These are phyloP conservation scores for Chaenogobius annularis DNA, from an alignment of 2,113 vertebrate genomes.

Conservation along the genomic window DNA sequence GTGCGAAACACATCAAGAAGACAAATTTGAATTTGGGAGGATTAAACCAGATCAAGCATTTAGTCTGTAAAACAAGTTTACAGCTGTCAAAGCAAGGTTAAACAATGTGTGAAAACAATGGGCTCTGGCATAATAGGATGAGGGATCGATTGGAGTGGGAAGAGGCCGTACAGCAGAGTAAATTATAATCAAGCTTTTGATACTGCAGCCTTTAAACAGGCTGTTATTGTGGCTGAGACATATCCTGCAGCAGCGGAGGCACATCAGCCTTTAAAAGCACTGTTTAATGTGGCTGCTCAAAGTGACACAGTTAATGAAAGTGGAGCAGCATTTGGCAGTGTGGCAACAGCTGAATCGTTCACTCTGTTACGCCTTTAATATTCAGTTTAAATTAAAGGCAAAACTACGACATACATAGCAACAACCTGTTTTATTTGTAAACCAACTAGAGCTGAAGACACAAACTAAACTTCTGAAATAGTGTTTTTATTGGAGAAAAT, in stretches of 20 bases:
- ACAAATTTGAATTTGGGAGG: constrained; percentile 25
- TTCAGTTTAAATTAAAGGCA: background rate
- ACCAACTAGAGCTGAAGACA: constrained; percentile 9
- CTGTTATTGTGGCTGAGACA: constrained; percentile 26
- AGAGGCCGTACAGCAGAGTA: constrained; percentile 45
- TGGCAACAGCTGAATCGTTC: background rate
- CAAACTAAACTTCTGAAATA: background rate
- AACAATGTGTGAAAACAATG: constrained; percentile 57
- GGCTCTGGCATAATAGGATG: constrained; percentile 51
- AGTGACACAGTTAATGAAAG: constrained; percentile 18
- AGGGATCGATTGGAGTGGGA: constrained; percentile 58
- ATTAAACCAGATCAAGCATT: constrained; percentile 43
- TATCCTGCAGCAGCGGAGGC: constrained; percentile 22
- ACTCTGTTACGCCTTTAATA: constrained; percentile 1
- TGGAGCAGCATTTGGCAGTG: background rate
- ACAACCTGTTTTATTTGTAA: background rate
- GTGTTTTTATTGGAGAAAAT: background rate
- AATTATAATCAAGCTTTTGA: constrained; percentile 51
- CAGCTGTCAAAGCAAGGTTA: constrained; percentile 51
- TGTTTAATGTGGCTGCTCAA: constrained; percentile 14
- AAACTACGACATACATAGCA: background rate
- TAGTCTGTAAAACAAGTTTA: constrained; percentile 40
- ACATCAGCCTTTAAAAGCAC: constrained; percentile 6
- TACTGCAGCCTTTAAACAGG: constrained; percentile 34
- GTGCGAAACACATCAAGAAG: constrained; percentile 30